Base-by-base conservation (phyloP, 2,113 vertebrate species). In the Limnothrissa miodon region DNA sequence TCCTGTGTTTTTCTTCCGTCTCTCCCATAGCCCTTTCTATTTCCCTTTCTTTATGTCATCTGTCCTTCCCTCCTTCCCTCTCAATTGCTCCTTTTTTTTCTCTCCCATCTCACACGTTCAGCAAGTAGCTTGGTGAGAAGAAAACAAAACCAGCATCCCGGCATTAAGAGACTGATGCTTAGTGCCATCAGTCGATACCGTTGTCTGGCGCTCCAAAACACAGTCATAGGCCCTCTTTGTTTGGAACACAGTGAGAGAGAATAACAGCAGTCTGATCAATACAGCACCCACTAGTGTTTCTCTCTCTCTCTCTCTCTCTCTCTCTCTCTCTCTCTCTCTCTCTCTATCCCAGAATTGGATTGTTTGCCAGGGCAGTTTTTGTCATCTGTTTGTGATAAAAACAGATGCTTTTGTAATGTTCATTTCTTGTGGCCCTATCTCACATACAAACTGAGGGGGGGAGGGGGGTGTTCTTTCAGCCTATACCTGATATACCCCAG, bases 191-290 rank as follows among this genome's bases (percentile, higher is more conserved):
- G 84, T 88, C 90, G 87, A 88, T 89, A 87, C 45, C 48, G 45
- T 83, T 62, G 88, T 87, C 89, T 90, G 83, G 85, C 87, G 81
- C 86, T 48, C 80, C 85, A 2, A 83, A 81, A 84, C 83, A 86
- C 84, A 87, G 44, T 83, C 79, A 79, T 45, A 74, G 56, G 45
- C 21, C 80, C 48, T 39, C 82, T 59, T 33, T 81, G 82, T 85
- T 36, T 5, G 45, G 29, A 74, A 74, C 66, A 74, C 29, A 74
- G 66, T 17, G 33, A 74, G 66, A 79, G 39, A 84, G 83, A 78
- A 85, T 80, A 78, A 83, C 78, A 78, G 62, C 85, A 81, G 79
- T 82, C 82, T 78, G 84, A 89, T 90, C 89, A 87, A 90, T 90
- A 85, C 13, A 78, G 19, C 48, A 51, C 42, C 66, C 19, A 0